These are phyloP conservation scores for Scomber colias DNA, from an alignment of 2,113 vertebrate species.

Conservation along the genomic window DNA sequence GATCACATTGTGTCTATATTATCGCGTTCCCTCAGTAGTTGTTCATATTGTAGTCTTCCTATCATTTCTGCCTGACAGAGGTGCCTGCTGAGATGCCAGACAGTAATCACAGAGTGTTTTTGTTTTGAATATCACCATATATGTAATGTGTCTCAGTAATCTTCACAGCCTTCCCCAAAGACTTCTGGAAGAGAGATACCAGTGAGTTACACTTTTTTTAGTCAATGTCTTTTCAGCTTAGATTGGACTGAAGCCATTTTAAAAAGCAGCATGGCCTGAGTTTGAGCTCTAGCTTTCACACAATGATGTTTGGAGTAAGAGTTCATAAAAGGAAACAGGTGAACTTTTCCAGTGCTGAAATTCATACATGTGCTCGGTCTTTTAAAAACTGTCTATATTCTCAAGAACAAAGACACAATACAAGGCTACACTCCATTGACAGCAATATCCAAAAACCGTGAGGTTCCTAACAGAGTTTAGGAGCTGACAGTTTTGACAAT, in stretches of 20 bases:
- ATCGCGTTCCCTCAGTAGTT: not conserved
- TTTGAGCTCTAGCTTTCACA: not conserved
- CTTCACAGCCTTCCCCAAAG: not conserved
- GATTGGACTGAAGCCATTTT: not conserved
- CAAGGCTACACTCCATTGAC: too few species aligned
- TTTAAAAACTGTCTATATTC: too few species aligned
- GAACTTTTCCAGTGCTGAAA: too few species aligned
- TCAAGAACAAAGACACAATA: too few species aligned
- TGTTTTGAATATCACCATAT: conserved; percentile 20
- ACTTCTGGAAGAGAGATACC: not conserved
- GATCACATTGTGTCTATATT: conserved; percentile 2
- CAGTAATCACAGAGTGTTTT: conserved; percentile 26
- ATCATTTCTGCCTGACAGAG: not conserved
- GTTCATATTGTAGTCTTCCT: not conserved
- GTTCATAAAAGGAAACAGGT: too few species aligned
- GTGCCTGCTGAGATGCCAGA: conserved; percentile 23
- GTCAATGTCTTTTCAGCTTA: not conserved
- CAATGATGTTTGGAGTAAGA: not conserved
- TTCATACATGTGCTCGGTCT: too few species aligned
- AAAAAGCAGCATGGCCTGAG: not conserved
- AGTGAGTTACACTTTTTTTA: not conserved
- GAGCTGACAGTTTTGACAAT: too few species aligned
- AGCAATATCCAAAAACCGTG: too few species aligned
- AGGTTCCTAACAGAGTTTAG: too few species aligned
- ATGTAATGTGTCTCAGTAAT: conserved; percentile 15